phyloP scores from a whole-genome alignment of 2,888 invertebrate species.

The Xiphydria camelus region DNA sequence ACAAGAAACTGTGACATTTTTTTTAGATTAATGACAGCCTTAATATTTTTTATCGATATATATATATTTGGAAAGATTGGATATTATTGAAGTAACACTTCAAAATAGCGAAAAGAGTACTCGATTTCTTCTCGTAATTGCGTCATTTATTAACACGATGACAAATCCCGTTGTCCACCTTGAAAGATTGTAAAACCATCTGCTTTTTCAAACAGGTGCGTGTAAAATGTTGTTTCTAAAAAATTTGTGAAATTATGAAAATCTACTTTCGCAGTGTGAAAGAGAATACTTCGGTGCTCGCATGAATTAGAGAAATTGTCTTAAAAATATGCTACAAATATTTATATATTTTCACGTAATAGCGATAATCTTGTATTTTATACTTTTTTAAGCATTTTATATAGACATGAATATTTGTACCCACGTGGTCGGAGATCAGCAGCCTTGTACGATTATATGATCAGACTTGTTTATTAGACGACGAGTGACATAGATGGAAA shows the following conservation, averaged over 20 bases:
- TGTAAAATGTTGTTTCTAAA: conserved; percentile 11
- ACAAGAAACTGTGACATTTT: too few relatives aligned
- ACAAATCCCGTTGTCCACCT: conserved; percentile 14
- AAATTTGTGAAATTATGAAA: too few relatives aligned
- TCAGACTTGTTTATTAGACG: too few relatives aligned
- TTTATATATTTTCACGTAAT: conserved; percentile 42
- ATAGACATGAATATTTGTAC: conserved; percentile 32
- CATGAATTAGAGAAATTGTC: conserved; percentile 1
- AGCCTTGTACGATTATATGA: too few relatives aligned
- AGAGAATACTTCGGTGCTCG: conserved; percentile 9
- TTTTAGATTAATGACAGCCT: too few relatives aligned
- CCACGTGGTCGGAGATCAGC: too few relatives aligned
- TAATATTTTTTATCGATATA: too few relatives aligned
- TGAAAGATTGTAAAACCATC: conserved; percentile 17
- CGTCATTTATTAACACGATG: too few relatives aligned
- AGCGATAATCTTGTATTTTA: conserved; percentile 43
- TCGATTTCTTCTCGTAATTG: too few relatives aligned
- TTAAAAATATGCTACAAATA: conserved; percentile 9
- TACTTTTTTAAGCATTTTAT: conserved; percentile 54
- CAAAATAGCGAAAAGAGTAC: conserved; percentile 14
- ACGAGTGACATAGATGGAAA: too few relatives aligned
- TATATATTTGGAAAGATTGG: too few relatives aligned
- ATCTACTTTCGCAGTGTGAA: conserved; percentile 19
- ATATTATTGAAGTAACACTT: too few relatives aligned
- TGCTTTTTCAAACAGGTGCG: conserved; percentile 17